Evolutionary conservation across 2,888 invertebrate genomes (phyloP), one percentile per base, ranked within the genome.

Genomic region (Prosopocoilus inquinatus): DNA sequence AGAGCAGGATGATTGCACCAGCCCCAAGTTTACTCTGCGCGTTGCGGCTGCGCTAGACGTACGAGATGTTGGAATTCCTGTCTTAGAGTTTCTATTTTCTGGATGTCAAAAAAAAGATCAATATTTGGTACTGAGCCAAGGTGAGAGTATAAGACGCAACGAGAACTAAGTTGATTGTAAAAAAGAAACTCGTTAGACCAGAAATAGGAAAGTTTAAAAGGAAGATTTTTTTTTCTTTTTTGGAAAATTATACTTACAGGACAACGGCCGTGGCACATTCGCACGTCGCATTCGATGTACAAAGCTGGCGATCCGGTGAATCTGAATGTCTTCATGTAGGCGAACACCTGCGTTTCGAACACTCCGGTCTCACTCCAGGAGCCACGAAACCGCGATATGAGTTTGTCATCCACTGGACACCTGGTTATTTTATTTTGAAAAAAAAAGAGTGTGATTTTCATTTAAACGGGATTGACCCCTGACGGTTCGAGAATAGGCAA

Each of bases 231-330:
- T 20, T 20, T 20, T 3, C 4, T 38, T 13, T 38, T 13, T 7
- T 12, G 9, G 15, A 16, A 47, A 9, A 12, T 47, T 46, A 20
- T 55, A 79, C 86, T 85, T 77, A 95, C 95, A 68, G 94, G 95
- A 80, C 95, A 95, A 66, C 93, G 82, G 58, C 95, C 95, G 75
- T 95, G 95, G 75, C 95, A 95, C 95, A 95, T 95, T 65, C 94
- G 81, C 33, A 95, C 94, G 76, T 95, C 95, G 70, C 95, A 95
- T 79, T 95, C 95, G 58, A 95, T 93, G 74, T 95, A 95, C 3
- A 95, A 82, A 4, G 95, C 94, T 0, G 95, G 95, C 0, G 94
- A 94, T 16, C 94, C 94, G 0, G 94, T 95, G 76, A 95, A 95
- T 56, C 95, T 82, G 78, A 92, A 92, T 2, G 95, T 94, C 79